phyloP scores from a whole-genome alignment of 2,113 vertebrate genomes.

The Phocoena sinus region DNA sequence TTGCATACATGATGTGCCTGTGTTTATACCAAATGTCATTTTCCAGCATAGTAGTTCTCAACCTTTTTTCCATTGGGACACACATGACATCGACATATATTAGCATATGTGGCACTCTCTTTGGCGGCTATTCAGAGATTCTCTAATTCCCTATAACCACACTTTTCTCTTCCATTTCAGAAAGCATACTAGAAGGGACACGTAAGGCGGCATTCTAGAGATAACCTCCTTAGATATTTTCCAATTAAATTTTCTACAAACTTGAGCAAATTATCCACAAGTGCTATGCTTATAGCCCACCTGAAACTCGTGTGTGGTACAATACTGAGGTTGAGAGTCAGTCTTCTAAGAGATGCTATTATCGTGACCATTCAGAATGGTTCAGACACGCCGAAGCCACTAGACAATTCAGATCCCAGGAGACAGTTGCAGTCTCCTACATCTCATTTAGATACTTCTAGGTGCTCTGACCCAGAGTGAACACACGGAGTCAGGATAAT shows the following conservation, averaged over 20 bases:
- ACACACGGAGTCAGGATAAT: not conserved
- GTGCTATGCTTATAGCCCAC: not conserved
- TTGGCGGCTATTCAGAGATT: not conserved
- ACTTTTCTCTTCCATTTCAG: not conserved
- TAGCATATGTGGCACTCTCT: not conserved
- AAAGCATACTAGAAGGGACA: not conserved
- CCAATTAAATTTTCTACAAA: not conserved
- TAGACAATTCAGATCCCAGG: not conserved
- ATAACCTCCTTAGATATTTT: not conserved
- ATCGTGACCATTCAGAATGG: not conserved
- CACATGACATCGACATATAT: slow-evolving; percentile 19
- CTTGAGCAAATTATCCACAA: not conserved
- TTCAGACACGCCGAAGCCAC: not conserved
- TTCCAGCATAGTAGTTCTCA: slow-evolving; percentile 22
- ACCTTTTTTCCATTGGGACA: not conserved
- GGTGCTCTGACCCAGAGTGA: not conserved
- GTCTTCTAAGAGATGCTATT: not conserved
- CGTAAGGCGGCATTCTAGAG: not conserved
- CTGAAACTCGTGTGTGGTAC: not conserved
- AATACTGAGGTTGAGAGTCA: not conserved
- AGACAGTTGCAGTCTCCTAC: not conserved
- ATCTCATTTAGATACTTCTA: not conserved
- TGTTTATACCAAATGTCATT: slow-evolving; percentile 41
- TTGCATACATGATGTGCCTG: not conserved
- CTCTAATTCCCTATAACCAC: not conserved